These are phyloP conservation scores for Pandemis cinnamomeana DNA, from an alignment of 2,888 invertebrate species.

Conservation along the genomic window DNA sequence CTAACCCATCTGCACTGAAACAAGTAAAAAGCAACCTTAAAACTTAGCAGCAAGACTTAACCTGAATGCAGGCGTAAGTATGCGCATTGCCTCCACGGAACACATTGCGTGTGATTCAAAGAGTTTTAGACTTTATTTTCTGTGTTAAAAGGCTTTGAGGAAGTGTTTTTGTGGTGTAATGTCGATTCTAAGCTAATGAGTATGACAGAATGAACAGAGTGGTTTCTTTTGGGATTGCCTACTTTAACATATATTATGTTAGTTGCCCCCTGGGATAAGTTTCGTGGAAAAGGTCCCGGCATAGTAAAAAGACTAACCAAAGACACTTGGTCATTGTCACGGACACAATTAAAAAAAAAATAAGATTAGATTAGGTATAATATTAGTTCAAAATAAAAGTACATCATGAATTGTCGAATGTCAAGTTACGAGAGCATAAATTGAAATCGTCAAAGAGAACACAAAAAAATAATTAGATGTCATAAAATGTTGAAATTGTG, in stretches of 20 bases:
- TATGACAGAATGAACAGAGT: slow-evolving; percentile 69
- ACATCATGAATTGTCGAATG: too few relatives aligned
- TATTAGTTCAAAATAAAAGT: too few relatives aligned
- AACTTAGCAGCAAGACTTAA: slow-evolving; percentile 13
- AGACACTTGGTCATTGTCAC: neutral
- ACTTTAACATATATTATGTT: slow-evolving; percentile 49
- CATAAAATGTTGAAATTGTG: too few relatives aligned
- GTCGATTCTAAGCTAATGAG: slow-evolving; percentile 79
- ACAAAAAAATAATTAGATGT: too few relatives aligned
- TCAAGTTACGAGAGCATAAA: too few relatives aligned
- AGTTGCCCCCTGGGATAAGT: slow-evolving; percentile 25
- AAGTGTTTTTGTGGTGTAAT: slow-evolving; percentile 58
- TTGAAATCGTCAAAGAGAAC: too few relatives aligned
- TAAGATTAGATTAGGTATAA: too few relatives aligned
- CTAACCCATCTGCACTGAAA: slow-evolving; percentile 40
- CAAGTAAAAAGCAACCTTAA: slow-evolving; percentile 41
- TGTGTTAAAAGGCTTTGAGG: slow-evolving; percentile 50
- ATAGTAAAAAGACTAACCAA: neutral
- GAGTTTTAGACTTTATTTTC: slow-evolving; percentile 24
- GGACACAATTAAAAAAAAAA: too few relatives aligned
- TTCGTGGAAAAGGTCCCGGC: neutral
- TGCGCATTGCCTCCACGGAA: slow-evolving; percentile 24
- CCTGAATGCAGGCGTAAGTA: slow-evolving; percentile 34
- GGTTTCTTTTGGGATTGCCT: slow-evolving; percentile 65
- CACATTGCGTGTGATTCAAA: slow-evolving; percentile 7